A percentile compares a stretch with the other conserved stretches of the same genome.
phyloP scores from a whole-genome alignment of 1,140 invertebrate species.

The Pectinophora gossypiella region DNA sequence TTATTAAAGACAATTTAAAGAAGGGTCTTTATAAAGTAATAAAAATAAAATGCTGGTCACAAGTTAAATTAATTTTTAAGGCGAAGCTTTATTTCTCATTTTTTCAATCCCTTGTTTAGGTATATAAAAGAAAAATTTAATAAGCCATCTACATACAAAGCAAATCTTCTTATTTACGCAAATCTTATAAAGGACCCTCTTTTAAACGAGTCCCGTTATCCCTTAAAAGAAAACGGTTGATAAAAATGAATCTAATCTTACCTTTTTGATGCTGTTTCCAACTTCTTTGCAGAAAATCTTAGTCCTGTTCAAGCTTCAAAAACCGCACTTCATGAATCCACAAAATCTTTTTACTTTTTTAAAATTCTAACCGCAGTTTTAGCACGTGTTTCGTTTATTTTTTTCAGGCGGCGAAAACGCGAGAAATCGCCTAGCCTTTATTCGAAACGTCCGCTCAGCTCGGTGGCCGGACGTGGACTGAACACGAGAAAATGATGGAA shows the following conservation, averaged over 20 bases:
- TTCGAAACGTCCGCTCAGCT: not conserved
- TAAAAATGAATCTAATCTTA: not conserved
- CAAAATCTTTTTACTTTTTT: not conserved
- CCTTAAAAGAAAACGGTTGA: not conserved
- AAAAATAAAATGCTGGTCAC: no score
- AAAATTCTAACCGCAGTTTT: not conserved
- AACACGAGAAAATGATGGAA: slow-evolving; percentile 27
- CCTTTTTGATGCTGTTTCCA: not conserved
- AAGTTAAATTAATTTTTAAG: no score
- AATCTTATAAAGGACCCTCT: not conserved
- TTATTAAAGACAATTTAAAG: no score
- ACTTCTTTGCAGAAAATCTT: not conserved
- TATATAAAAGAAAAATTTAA: no score
- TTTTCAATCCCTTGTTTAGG: no score
- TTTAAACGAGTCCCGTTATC: not conserved
- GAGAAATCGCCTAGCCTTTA: not conserved
- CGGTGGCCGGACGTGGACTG: slow-evolving; percentile 17
- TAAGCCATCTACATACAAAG: not conserved
- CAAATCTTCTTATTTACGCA: not conserved
- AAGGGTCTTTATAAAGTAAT: no score
- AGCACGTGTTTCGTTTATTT: not conserved
- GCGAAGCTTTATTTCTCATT: no score
- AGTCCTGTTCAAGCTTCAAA: no score
- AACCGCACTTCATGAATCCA: no score
- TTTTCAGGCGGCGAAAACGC: not conserved